Evolutionary conservation across 1,140 invertebrate genomes (phyloP), one percentile per base, ranked within the genome.

Genomic region (Mactra quadrangularis): DNA sequence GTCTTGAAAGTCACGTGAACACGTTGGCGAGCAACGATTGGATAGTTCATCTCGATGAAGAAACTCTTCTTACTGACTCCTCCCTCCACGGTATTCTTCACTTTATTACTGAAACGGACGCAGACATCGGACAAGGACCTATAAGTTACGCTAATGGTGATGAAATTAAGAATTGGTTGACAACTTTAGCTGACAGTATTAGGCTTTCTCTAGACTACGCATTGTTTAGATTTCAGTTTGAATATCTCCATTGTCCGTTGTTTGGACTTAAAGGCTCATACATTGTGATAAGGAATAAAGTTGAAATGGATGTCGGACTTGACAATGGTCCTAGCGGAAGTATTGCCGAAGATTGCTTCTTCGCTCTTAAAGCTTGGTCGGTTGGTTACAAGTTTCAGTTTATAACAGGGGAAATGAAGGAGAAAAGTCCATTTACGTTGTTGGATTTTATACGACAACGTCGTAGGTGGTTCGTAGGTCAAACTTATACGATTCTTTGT

Each of bases 41-140:
- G 97, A 97, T 99, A 88, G 97, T 99, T 3, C 98, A 99, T 94
- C 94, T 99, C 22, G 98, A 99, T 92, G 98, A 99, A 94, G 98
- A 99, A 93, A 99, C 98, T 0, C 92, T 99, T 45, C 93, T 99
- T 0, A 99, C 98, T 1, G 97, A 97, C 89, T 97, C 98, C 92
- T 96, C 97, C 22, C 95, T 95, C 1, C 79, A 85, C 15, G 98
- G 98, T 11, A 97, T 99, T 87, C 93, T 99, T 19, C 99, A 99
- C 91, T 99, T 99, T 95, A 96, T 98, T 25, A 71, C 53, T 31
- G 57, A 74, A 4, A 97, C 98, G 93, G 97, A 97, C 0, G 97
- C 97, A 92, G 96, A 97, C 78, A 99, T 99, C 94, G 98, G 98
- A 0, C 98, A 81, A 71, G 77, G 77, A 31, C 52, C 66, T 29